A percentile compares a stretch with the other conserved stretches of the same genome.
Conservation (phyloP, 2,113 vertebrate genomes). For the Alethe diademata region DNA sequence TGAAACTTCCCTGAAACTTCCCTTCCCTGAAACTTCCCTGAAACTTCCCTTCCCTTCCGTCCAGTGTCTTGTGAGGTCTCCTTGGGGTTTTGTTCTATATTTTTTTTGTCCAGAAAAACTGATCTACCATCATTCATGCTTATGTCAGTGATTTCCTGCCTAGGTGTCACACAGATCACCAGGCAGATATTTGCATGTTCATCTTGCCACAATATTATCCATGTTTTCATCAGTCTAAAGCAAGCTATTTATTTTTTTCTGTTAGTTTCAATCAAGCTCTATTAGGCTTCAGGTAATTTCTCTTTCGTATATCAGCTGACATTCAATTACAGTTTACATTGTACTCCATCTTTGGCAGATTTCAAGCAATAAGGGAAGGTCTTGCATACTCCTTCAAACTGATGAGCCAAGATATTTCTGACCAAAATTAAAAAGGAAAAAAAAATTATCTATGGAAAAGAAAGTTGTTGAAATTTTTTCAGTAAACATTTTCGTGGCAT, state of each 20-base stretch:
- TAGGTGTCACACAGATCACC: neutral
- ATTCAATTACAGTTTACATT: neutral
- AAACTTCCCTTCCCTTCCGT: too few species aligned
- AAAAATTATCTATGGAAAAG: fast-evolving
- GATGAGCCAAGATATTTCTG: neutral
- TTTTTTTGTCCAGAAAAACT: neutral
- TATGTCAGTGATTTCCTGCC: neutral
- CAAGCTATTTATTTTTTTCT: neutral
- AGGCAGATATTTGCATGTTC: neutral
- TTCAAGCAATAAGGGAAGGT: neutral
- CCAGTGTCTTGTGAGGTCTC: neutral
- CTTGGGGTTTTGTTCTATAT: neutral
- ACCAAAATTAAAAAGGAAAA: neutral
- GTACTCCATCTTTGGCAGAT: neutral
- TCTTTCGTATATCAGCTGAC: neutral
- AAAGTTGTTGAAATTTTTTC: neutral
- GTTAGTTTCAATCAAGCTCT: neutral
- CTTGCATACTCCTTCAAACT: neutral
- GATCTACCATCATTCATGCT: neutral
- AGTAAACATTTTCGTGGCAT: neutral
- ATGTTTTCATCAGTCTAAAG: neutral
- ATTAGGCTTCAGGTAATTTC: neutral
- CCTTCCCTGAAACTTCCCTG: too few species aligned
- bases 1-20: too few species aligned
- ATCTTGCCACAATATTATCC: neutral